Base-by-base conservation (phyloP, 1,140 invertebrate species). In the Psilanteris sp. region DNA sequence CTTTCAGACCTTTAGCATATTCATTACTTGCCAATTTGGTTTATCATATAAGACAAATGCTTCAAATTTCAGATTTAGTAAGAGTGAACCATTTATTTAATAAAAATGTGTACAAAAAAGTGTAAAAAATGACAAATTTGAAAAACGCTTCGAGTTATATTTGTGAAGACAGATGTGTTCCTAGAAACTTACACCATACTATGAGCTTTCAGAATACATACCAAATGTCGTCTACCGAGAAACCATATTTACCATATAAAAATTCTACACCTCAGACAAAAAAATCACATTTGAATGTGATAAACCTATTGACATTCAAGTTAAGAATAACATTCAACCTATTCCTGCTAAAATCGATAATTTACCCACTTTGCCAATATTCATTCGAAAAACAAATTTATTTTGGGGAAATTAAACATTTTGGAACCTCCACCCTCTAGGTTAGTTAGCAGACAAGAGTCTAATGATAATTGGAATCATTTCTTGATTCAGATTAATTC, bases 71-170 rank as follows among this genome's bases (percentile, higher is more conserved):
- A 8, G 95, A 98, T 80, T 89, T 99, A 0, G 93, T 94, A 0
- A 91, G 95, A 78, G 97, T 97, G 0, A 96, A 97, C 0, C 96
- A 97, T 87, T 87, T 98, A 0, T 99, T 98, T 85, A 96, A 96
- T 1, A 97, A 97, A 87, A 98, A 98, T 89, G 94, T 99, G 0
- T 97, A 98, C 81, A 97, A 99, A n/a, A n/a, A n/a, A n/a, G n/a
- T n/a, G n/a, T n/a, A n/a, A n/a, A n/a, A n/a, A n/a, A n/a, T n/a
- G n/a, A n/a, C n/a, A 43, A 59, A 43, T 7, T 9, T 70, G 5
- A 44, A 59, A 0, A 61, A 77, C 20, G 34, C 14, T 0, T 61
- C 68, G 7, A 82, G 64, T 70, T 83, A 79, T 11, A 66, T 80
- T 6, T 80, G 73, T 16, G 54, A 71, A 7, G 68, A 79, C 9